Evolutionary conservation across 1,140 invertebrate species (phyloP), one percentile per base, ranked within the genome.

Genomic region (Luehdorfia chinensis): DNA sequence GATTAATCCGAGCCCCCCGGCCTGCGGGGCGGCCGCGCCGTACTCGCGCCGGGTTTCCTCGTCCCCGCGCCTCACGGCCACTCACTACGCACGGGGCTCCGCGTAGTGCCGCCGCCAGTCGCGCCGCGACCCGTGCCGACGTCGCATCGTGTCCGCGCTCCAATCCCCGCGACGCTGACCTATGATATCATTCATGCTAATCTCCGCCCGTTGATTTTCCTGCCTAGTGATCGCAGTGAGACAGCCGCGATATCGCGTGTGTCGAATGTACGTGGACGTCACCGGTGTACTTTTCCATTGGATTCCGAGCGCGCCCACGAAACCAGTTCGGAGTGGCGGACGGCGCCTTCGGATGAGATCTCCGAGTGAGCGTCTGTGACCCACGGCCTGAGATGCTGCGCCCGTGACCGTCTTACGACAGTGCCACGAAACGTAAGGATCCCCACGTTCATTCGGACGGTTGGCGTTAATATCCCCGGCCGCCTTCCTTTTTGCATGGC

Each of bases 341-440:
- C 61, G 58, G 64, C 66, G 65, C 67, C 71, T 66, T 71, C 63
- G 75, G 75, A 80, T 84, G 75, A 78, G 71, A 75, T 71, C 72
- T 66, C 61, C 62, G 66, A 59, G 66, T 62, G 57, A 62, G 54
- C 66, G 73, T 60, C 68, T 63, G 55, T 73, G 69, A 71, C 55
- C 67, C 70, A 74, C 69, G 67, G 71, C 78, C 72, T 79, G 81
- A 71, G 72, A 85, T 85, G 79, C 79, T 76, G 78, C 70, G 73
- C 64, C 75, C 77, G 78, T 85, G 81, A 85, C 75, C 76, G 75
- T 83, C 78, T 75, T 60, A 59, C 76, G 71, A 79, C 76, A 83
- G 78, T 85, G 75, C 75, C 75, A 85, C 81, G 70, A 79, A 85
- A 85, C 78, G 78, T 85, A 85, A 85, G 81, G 77, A 79, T 76